Conservation (phyloP, 2,888 invertebrate genomes). For the Dicranocentrus wangi region DNA sequence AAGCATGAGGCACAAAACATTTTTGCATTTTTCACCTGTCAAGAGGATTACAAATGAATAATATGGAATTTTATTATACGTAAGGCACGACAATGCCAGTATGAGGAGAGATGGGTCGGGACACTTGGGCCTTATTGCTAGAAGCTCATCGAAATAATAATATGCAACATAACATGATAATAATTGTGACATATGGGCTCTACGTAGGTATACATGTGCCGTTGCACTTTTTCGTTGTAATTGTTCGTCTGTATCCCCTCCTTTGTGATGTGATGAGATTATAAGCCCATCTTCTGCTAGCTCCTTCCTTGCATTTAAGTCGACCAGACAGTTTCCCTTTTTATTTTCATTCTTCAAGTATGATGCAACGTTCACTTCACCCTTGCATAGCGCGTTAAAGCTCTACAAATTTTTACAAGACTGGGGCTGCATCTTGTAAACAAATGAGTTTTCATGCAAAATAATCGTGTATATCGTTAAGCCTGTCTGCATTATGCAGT, state of each 20-base stretch:
- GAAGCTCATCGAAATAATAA: slow-evolving; percentile 14
- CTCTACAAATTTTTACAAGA: not conserved
- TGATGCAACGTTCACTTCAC: slow-evolving; percentile 25
- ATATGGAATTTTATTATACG: slow-evolving; percentile 21
- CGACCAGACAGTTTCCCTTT: slow-evolving; percentile 23
- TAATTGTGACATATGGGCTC: slow-evolving; percentile 50
- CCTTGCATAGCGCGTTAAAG: slow-evolving; percentile 2
- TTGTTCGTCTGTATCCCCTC: not conserved
- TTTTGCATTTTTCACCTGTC: slow-evolving; percentile 34
- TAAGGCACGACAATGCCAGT: slow-evolving; percentile 28
- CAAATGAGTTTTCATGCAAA: slow-evolving; percentile 32
- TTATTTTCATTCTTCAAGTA: slow-evolving; percentile 20
- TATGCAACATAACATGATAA: slow-evolving; percentile 45
- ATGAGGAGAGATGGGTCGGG: slow-evolving; percentile 2
- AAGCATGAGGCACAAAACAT: slow-evolving; percentile 6
- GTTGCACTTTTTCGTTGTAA: slow-evolving; percentile 22
- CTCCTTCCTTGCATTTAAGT: slow-evolving; percentile 30
- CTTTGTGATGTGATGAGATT: not conserved
- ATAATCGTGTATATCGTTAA: not conserved
- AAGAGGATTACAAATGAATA: slow-evolving; percentile 41
- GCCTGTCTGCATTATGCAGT: not conserved
- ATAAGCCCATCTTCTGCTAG: not conserved
- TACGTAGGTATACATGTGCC: slow-evolving; percentile 2
- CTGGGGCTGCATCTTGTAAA: slow-evolving; percentile 1
- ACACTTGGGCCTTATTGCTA: not conserved